A percentile compares a stretch with the other conserved stretches of the same genome.
Conservation (phyloP, 2,113 vertebrate genomes). For the Zosterops borbonicus region DNA sequence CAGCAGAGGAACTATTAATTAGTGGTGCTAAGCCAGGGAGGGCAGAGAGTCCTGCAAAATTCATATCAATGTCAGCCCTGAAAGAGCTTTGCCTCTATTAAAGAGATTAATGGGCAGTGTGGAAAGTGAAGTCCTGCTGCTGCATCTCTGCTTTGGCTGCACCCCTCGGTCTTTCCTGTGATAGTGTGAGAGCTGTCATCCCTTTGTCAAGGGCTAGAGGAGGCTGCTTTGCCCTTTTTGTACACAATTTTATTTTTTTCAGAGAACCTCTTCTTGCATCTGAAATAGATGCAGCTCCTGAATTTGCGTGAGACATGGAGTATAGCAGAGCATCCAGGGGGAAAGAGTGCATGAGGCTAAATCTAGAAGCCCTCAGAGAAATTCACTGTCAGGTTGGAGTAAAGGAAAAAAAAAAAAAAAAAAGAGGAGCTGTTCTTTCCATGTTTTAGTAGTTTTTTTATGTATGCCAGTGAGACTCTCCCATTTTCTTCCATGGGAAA, state of each 20-base stretch:
- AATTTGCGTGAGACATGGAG: background rate
- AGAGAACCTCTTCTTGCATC: background rate
- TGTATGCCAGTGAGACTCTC: background rate
- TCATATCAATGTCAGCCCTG: background rate
- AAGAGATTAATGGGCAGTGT: background rate
- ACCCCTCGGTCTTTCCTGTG: background rate
- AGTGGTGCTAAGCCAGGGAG: background rate
- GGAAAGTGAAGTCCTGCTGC: background rate
- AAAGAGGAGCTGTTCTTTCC: background rate
- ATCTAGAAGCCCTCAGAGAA: slow-evolving; percentile 37
- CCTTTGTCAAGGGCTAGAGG: background rate
- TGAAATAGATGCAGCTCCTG: slow-evolving; percentile 27
- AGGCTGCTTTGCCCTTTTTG: background rate
- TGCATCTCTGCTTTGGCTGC: background rate
- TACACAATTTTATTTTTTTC: background rate
- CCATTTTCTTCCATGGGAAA: background rate
- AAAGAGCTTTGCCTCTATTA: background rate
- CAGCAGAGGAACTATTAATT: background rate
- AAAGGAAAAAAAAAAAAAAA: background rate
- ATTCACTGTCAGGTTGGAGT: slow-evolving; percentile 4
- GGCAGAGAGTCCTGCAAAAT: background rate
- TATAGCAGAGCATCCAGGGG: background rate
- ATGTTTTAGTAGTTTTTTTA: background rate
- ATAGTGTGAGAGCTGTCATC: background rate
- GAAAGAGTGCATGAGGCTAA: background rate